Percentiles rank a stretch among this genome's conserved stretches.
phyloP scores from a whole-genome alignment of 2,113 vertebrate species.

The Dendropsophus ebraccatus region DNA sequence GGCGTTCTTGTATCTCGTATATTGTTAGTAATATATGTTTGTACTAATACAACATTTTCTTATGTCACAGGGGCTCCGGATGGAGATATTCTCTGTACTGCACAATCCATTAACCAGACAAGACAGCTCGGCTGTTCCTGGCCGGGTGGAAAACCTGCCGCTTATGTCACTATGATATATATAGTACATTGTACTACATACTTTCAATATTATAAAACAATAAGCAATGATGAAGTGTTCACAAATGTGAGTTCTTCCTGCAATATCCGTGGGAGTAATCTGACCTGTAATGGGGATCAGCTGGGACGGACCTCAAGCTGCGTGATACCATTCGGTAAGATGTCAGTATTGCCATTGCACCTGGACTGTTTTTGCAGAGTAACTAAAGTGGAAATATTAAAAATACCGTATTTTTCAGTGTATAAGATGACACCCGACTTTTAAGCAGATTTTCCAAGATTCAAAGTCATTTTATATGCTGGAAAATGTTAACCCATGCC shows the following conservation, averaged over 20 bases:
- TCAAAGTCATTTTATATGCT: no score
- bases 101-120: neutral
- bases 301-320: neutral
- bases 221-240: neutral
- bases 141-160: conserved; percentile 27
- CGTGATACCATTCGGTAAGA: neutral
- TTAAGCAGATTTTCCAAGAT: no score
- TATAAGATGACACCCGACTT: no score
- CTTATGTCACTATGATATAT: conserved; percentile 7
- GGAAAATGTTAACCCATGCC: no score
- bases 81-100: neutral
- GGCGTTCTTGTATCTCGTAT: no score
- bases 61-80: conserved; percentile 6
- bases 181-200: no score
- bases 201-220: no score
- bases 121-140: conserved; percentile 18
- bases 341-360: neutral
- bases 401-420: no score
- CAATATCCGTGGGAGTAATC: neutral
- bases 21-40: no score
- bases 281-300: conserved; percentile 3
- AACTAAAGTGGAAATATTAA: no score
- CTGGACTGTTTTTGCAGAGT: neutral
- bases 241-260: neutral
- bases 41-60: no score